Base-by-base conservation (phyloP, 2,888 invertebrate genomes). In the Conus canariensis region DNA sequence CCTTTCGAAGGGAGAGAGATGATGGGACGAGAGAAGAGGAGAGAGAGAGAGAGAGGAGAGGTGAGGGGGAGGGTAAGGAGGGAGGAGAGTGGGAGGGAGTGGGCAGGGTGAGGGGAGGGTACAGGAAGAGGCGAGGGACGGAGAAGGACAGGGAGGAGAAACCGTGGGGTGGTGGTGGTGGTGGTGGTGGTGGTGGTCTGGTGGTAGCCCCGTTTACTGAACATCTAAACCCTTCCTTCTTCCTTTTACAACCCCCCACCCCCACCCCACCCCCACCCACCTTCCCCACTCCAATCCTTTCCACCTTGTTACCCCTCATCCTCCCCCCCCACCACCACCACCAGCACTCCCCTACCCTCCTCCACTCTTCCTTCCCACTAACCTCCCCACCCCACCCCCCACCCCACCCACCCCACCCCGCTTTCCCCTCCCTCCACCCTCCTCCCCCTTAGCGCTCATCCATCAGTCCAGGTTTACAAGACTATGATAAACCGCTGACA, bases 401-500 rank as follows among this genome's bases (percentile, higher is more conserved):
- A 16, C 80, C 30, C 14, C 22, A 22, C 83, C 22, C 83, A 56
- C 80, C 14, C 56, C 12, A 56, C 14, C 80, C 8, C 80, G 5
- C 45, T 8, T 3, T 19, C 30, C 80, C 80, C 30, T 7, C 25
- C 80, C 80, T 45, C 80, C 80, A 30, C 5, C 80, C 80, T 80
- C 80, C 45, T 45, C 45, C 80, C 19, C 22, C 83, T 22, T n/a
- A 7, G 10, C 7, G 83, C 83, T 58, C 83, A 83, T 83, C 83
- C 83, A 83, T 83, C 83, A 83, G 58, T 25, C 9, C 58, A 56
- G 10, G 83, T 83, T 85, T 85, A 85, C 85, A 60, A 60, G 85
- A 60, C 85, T 19, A 85, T 85, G 85, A 85, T 85, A 85, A 85
- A 85, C 85, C 59, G 85, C n/a, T 85, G 85, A 85, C 85, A 85